Evolutionary conservation across 2,888 invertebrate genomes (phyloP).

Genomic region (Dynastes hyllus): DNA sequence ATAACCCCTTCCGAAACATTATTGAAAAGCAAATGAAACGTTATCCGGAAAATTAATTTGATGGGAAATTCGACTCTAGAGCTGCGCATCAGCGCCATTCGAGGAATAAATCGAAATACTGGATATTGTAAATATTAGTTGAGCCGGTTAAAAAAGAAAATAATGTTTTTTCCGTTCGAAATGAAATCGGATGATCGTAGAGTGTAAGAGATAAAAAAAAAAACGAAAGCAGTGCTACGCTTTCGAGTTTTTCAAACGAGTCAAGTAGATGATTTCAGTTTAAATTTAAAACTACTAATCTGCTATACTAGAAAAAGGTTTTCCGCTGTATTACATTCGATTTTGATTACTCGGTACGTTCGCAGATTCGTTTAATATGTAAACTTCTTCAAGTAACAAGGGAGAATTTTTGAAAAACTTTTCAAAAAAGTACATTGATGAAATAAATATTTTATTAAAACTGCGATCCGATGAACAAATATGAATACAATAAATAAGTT

Average conservation of each 20-base stretch:
- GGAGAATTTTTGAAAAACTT: too few species aligned
- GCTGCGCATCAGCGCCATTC: not conserved
- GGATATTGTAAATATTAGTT: slow-evolving; percentile 1
- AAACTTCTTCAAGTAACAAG: too few species aligned
- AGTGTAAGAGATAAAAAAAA: not conserved
- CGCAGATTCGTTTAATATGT: too few species aligned
- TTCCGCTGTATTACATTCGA: too few species aligned
- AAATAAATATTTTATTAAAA: too few species aligned
- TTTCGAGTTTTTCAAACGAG: not conserved
- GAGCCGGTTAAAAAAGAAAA: not conserved
- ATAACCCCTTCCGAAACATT: slow-evolving; percentile 26
- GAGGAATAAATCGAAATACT: not conserved
- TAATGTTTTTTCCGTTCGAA: slow-evolving; percentile 8
- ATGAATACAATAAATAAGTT: too few species aligned
- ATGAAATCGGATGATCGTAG: not conserved
- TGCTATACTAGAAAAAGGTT: not conserved
- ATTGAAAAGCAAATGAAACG: slow-evolving; percentile 26
- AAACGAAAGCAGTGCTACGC: not conserved
- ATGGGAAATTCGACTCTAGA: not conserved
- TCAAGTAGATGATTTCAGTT: not conserved
- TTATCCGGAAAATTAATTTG: slow-evolving; percentile 23
- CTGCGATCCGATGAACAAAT: too few species aligned
- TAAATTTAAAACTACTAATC: not conserved
- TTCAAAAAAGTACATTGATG: too few species aligned
- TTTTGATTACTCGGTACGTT: too few species aligned